A percentile compares a stretch with the other conserved stretches of the same genome.
Evolutionary conservation across 2,113 vertebrate genomes (phyloP).

Genomic region (Beaufortia kweichowensis): DNA sequence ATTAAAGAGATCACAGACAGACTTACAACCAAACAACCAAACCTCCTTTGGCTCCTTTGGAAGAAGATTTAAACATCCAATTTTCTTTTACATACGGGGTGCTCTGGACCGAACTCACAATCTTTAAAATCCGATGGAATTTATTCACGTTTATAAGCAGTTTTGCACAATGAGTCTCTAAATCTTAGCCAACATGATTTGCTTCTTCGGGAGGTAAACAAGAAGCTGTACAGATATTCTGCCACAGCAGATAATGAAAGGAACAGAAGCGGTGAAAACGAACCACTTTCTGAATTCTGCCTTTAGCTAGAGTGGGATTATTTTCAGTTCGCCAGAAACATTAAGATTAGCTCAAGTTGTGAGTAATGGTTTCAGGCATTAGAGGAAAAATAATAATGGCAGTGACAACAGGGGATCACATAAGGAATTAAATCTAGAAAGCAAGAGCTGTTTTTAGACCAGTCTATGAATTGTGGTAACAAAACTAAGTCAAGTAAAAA

Average conservation of each 20-base stretch:
- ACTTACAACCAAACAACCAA: background rate
- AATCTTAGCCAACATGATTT: conserved; percentile 18
- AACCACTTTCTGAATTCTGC: conserved; percentile 44
- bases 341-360: conserved; percentile 49
- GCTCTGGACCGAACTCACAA: conserved; percentile 4
- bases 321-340: conserved; percentile 44
- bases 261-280: conserved; percentile 35
- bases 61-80: conserved; percentile 5
- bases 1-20: conserved; percentile 1
- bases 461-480: background rate
- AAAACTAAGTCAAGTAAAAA: background rate
- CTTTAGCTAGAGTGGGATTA: conserved; percentile 51
- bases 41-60: background rate
- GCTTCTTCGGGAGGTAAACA: background rate
- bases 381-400: conserved; percentile 27
- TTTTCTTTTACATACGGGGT: background rate
- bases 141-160: conserved; percentile 10
- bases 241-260: conserved; percentile 5
- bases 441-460: background rate
- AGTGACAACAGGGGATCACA: conserved; percentile 20
- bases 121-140: conserved; percentile 19
- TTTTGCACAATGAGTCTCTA: conserved; percentile 1
- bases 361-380: conserved; percentile 47
- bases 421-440: background rate
- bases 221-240: conserved; percentile 11